A percentile compares a stretch with the other conserved stretches of the same genome.
Conservation (phyloP, 2,797 vertebrate genomes). For the Eupleurogrammus muticus region DNA sequence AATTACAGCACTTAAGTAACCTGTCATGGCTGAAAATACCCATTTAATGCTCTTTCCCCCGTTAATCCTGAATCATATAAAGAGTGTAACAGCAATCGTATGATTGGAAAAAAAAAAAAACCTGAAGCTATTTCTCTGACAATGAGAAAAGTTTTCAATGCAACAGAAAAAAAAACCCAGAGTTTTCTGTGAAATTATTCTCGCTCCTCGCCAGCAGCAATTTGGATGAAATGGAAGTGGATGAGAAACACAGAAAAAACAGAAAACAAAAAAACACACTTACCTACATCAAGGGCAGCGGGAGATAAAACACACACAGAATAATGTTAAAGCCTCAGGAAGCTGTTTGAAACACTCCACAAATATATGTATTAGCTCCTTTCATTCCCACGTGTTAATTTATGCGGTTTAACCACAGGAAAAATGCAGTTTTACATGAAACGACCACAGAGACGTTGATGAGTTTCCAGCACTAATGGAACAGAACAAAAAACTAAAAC, state of each 20-base stretch:
- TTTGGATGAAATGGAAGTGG: slow-evolving; percentile 51
- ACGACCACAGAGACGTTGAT: slow-evolving; percentile 1
- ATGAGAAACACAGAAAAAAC: slow-evolving; percentile 34
- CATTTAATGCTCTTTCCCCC: background rate
- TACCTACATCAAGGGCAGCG: slow-evolving; percentile 69
- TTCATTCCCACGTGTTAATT: slow-evolving; percentile 36
- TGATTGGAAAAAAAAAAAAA: background rate
- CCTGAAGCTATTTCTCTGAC: background rate
- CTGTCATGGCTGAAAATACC: background rate
- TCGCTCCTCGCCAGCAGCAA: slow-evolving; percentile 38
- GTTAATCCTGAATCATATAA: background rate
- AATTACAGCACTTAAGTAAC: background rate
- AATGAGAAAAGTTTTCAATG: slow-evolving; percentile 18
- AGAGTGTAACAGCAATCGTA: background rate
- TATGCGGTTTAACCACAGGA: slow-evolving; percentile 2
- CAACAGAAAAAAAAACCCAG: background rate
- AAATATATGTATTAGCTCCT: slow-evolving; percentile 19
- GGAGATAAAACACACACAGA: slow-evolving; percentile 24
- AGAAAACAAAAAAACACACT: slow-evolving; percentile 57
- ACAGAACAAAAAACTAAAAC: slow-evolving; percentile 5
- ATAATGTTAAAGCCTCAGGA: slow-evolving; percentile 25
- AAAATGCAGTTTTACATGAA: slow-evolving; percentile 8
- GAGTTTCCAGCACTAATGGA: background rate
- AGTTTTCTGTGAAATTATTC: background rate
- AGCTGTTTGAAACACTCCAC: slow-evolving; percentile 39